A percentile compares a stretch with the other conserved stretches of the same genome.
These are phyloP conservation scores for Grantiella picta DNA, from an alignment of 2,113 vertebrate species.

Conservation along the genomic window DNA sequence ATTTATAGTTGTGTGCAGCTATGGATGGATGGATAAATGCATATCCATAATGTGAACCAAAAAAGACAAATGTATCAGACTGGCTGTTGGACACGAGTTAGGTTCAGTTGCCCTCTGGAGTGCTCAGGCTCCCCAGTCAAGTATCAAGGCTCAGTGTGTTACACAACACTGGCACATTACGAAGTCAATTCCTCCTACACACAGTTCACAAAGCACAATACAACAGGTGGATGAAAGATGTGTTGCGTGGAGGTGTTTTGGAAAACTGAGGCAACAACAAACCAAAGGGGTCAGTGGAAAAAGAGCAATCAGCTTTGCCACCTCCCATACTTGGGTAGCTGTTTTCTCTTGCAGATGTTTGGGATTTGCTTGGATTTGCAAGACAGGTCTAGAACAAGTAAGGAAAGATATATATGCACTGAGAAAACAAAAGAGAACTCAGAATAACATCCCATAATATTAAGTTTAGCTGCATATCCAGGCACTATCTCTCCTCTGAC, in stretches of 20 bases:
- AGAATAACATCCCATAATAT: background rate
- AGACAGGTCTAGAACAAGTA: background rate
- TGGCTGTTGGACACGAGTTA: background rate
- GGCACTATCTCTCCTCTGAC: background rate
- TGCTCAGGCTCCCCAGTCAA: background rate
- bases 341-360: background rate
- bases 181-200: background rate
- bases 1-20: background rate
- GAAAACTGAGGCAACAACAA: slow-evolving; percentile 31
- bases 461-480: background rate
- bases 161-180: background rate
- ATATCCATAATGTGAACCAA: background rate
- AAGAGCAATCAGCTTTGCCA: background rate
- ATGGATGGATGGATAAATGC: background rate
- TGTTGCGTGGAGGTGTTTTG: background rate
- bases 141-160: background rate
- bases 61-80: background rate
- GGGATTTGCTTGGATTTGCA: background rate
- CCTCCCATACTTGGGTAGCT: background rate
- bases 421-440: background rate
- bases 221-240: slow-evolving; percentile 25
- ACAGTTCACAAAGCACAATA: background rate
- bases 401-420: background rate
- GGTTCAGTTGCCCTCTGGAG: background rate
- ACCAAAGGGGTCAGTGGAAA: slow-evolving; percentile 14